Conservation (phyloP, 2,797 vertebrate genomes). For the Acropternis orthonyx region DNA sequence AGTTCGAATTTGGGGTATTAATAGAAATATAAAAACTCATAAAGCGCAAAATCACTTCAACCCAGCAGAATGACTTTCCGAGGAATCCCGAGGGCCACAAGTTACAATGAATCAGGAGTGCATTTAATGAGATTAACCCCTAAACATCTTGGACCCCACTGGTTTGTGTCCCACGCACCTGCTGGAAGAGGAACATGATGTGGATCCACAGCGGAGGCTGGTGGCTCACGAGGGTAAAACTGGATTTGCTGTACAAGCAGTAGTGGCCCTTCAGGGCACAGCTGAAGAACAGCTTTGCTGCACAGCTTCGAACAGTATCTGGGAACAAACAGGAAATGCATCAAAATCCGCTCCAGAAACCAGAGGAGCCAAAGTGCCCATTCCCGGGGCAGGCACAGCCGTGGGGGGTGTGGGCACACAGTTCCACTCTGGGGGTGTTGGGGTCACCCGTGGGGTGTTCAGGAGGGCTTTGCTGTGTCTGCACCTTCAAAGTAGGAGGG, state of each 20-base stretch:
- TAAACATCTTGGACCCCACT: background rate
- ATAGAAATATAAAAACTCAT: background rate
- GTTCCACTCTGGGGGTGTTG: fast-evolving
- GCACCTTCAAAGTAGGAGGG: background rate
- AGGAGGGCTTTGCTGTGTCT: background rate
- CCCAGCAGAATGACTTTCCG: fast-evolving
- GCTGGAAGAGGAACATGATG: constrained; percentile 92
- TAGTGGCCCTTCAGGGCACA: constrained; percentile 92
- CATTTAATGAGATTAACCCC: background rate
- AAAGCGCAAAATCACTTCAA: background rate
- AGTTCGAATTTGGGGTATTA: background rate
- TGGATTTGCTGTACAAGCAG: constrained; percentile 92
- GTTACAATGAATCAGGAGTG: background rate
- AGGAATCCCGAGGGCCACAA: background rate
- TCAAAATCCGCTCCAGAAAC: background rate
- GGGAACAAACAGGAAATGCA: background rate
- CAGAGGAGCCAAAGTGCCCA: background rate
- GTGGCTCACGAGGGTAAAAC: constrained; percentile 85
- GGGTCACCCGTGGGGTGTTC: background rate
- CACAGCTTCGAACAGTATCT: constrained; percentile 84
- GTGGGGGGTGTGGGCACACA: background rate
- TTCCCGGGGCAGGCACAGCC: background rate
- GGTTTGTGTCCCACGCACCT: constrained; percentile 76
- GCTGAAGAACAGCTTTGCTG: constrained; percentile 91
- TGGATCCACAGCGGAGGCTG: constrained; percentile 93